These are phyloP conservation scores for Zaprionus capensis DNA, from an alignment of 1,140 invertebrate genomes.

Conservation along the genomic window DNA sequence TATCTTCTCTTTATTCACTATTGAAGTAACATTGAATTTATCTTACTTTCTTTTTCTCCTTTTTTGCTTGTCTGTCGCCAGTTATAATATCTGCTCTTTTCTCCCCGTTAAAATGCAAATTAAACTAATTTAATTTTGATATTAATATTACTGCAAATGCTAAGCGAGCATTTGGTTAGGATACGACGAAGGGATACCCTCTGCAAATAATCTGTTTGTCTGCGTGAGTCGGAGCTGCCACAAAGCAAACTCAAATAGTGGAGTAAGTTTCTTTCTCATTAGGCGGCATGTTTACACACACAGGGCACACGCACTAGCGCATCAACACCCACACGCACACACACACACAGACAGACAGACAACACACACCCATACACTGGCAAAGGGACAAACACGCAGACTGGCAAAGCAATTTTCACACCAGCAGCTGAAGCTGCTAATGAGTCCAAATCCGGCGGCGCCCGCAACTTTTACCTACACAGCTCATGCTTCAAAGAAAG, in stretches of 20 bases:
- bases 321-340: constrained; percentile 25
- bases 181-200: constrained; percentile 7
- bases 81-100: no score
- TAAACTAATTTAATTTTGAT: constrained; percentile 26
- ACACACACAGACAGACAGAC: constrained; percentile 19
- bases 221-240: constrained; percentile 29
- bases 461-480: constrained; percentile 62
- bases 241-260: constrained; percentile 70
- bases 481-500: constrained; percentile 2
- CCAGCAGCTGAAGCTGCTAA: constrained; percentile 64
- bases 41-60: neutral
- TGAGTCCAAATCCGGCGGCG: constrained; percentile 74
- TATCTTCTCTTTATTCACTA: no score
- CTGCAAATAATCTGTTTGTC: constrained; percentile 27
- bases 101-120: neutral
- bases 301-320: constrained; percentile 31
- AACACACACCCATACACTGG: constrained; percentile 6
- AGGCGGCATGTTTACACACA: constrained; percentile 69
- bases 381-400: constrained; percentile 20
- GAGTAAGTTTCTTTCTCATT: constrained; percentile 82
- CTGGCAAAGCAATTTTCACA: constrained; percentile 67
- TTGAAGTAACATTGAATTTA: no score
- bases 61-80: no score
- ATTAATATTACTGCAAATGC: neutral
- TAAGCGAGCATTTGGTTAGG: neutral